Evolutionary conservation across 2,888 invertebrate genomes (phyloP), one percentile per base, ranked within the genome.

Genomic region (Leucophora obtusa): DNA sequence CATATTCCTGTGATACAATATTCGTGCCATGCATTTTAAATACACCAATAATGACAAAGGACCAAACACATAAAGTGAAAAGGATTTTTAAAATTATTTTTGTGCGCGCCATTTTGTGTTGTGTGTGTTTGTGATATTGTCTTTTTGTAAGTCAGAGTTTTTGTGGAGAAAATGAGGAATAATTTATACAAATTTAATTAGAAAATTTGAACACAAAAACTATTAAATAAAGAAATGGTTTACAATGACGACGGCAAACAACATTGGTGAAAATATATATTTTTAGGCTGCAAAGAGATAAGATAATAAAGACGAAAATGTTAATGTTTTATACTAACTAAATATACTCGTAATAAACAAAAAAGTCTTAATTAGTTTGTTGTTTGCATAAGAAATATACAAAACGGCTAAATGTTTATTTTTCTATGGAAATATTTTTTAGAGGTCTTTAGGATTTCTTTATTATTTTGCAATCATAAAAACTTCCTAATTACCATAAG

Each of bases 11-110:
- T 6, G 89, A 83, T 73, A 90, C 88, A 47, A 89, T 87, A 66
- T 89, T 89, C 2, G 89, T 87, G 79, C 88, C 88, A 66, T 90
- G 90, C 84, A 91, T 88, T 85, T 90, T 91, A 77, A 91, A 89
- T 17, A 91, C 83, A 5, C 90, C 91, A 66, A 91, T 87, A 83
- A 91, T 87, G 24, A 90, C 87, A 80, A 91, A 90, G 4, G 90
- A 91, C 90, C 90, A 91, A 7, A 91, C 89, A 83, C 90, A 89
- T 15, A 91, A 85, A 72, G 90, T 88, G 81, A 91, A 91, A 11
- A 91, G 84, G 63, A 91, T 87, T 86, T 90, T 90, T 47, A 91
- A 83, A 76, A 91, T 90, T 63, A 89, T 87, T 79, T 89, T 90
- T 50, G 89, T 88, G 83, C 89, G 86, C 68, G 89, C 87, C 90